These are phyloP conservation scores for Macrophya alboannulata DNA, from an alignment of 2,888 invertebrate genomes.

Conservation along the genomic window DNA sequence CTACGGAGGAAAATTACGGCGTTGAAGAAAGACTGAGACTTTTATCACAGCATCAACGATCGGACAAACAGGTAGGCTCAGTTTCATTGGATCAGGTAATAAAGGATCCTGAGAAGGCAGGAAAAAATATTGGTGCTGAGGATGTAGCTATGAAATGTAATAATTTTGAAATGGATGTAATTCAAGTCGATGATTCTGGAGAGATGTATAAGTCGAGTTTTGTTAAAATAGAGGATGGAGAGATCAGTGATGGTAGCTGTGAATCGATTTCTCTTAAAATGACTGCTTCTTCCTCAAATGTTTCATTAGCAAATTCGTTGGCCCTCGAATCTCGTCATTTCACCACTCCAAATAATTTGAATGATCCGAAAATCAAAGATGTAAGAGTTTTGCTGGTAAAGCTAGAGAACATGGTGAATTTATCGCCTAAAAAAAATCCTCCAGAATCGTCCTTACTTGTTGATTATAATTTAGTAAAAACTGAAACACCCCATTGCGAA, in stretches of 20 bases:
- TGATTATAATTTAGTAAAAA: constrained; percentile 4
- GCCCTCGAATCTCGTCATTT: not conserved
- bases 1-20: not conserved
- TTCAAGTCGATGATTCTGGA: constrained; percentile 33
- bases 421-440: not conserved
- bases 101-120: not conserved
- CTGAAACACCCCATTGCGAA: constrained; percentile 18
- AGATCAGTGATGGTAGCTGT: not conserved
- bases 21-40: not conserved
- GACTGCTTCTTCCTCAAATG: not conserved
- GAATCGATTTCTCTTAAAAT: not conserved
- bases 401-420: constrained; percentile 24
- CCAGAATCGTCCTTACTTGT: constrained; percentile 3
- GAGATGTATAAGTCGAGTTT: not conserved
- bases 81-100: constrained; percentile 14
- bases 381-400: constrained; percentile 30
- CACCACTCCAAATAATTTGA: not conserved
- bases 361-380: not conserved
- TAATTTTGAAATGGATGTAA: not conserved
- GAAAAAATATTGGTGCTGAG: not conserved
- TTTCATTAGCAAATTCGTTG: not conserved
- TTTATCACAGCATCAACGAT: not conserved
- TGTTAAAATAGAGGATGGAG: not conserved
- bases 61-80: constrained; percentile 12
- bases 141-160: not conserved